Evolutionary conservation across 2,797 vertebrate species (phyloP).

Genomic region (Onychomys leucogaster): DNA sequence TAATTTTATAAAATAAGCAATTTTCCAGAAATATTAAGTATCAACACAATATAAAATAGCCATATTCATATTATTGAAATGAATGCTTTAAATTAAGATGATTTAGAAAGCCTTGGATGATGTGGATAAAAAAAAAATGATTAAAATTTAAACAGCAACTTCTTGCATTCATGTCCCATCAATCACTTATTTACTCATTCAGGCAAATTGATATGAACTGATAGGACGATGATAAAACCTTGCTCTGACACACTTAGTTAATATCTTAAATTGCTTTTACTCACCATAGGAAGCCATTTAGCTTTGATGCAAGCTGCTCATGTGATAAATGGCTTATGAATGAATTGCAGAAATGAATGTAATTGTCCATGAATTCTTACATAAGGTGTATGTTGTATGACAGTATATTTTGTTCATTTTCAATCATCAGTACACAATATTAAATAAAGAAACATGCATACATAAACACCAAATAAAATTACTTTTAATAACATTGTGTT

Average conservation of each 20-base stretch:
- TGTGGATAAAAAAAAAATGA: slow-evolving; percentile 30
- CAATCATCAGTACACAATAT: neutral
- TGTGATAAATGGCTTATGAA: slow-evolving; percentile 3
- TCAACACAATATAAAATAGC: slow-evolving; percentile 44
- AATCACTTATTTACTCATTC: slow-evolving; percentile 37
- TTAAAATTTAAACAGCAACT: slow-evolving; percentile 50
- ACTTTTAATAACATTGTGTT: slow-evolving; percentile 23
- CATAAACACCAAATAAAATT: slow-evolving; percentile 12
- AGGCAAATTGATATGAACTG: slow-evolving; percentile 15
- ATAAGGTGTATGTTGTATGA: neutral
- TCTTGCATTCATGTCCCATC: slow-evolving; percentile 1
- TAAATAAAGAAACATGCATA: neutral
- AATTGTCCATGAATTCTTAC: slow-evolving; percentile 44
- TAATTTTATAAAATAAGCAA: slow-evolving; percentile 43
- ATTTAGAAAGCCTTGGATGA: slow-evolving; percentile 3
- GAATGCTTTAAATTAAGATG: slow-evolving; percentile 13
- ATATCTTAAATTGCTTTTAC: slow-evolving; percentile 42
- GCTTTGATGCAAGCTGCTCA: slow-evolving; percentile 36
- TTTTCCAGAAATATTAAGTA: slow-evolving; percentile 21
- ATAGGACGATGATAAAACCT: slow-evolving; percentile 16
- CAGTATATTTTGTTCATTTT: slow-evolving; percentile 42
- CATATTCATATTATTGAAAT: slow-evolving; percentile 22
- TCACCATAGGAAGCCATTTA: slow-evolving; percentile 46
- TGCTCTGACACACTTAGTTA: slow-evolving; percentile 28
- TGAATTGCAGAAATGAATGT: neutral